Percentiles rank a stretch among this genome's conserved stretches.
Conservation (phyloP, 2,797 vertebrate species). For the Sylvilagus floridanus region DNA sequence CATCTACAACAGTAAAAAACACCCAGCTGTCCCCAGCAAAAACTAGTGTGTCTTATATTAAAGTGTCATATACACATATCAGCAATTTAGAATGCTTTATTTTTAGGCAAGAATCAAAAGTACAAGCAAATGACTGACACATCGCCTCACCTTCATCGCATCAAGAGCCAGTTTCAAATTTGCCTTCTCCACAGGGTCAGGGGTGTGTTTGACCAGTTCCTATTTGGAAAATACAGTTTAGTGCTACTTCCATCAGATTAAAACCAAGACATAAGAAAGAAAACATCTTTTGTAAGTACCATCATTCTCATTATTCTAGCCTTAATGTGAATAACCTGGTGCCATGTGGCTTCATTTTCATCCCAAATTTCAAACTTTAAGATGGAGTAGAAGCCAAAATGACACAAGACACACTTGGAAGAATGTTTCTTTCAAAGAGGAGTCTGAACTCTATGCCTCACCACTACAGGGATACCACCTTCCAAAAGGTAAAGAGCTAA, state of each 20-base stretch:
- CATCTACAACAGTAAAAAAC: not conserved
- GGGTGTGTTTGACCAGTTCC: conserved; percentile 98
- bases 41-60: not conserved
- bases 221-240: conserved; percentile 79
- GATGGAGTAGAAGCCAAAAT: not conserved
- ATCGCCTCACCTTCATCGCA: conserved; percentile 95
- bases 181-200: conserved; percentile 91
- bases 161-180: conserved; percentile 95
- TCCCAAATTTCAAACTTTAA: not conserved
- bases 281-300: not conserved
- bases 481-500: not conserved
- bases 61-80: too few relatives aligned
- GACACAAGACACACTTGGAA: not conserved
- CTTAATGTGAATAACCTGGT: not conserved
- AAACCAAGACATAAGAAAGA: not conserved
- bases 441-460: not conserved
- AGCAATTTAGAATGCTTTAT: not conserved
- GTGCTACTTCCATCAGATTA: not conserved
- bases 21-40: not conserved
- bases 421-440: not conserved
- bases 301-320: not conserved
- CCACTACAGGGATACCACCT: not conserved
- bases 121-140: accelerated
- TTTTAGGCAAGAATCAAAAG: not conserved
- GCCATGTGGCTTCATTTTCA: not conserved